Evolutionary conservation across 2,113 vertebrate genomes (phyloP).

Genomic region (Ceratotherium simum): DNA sequence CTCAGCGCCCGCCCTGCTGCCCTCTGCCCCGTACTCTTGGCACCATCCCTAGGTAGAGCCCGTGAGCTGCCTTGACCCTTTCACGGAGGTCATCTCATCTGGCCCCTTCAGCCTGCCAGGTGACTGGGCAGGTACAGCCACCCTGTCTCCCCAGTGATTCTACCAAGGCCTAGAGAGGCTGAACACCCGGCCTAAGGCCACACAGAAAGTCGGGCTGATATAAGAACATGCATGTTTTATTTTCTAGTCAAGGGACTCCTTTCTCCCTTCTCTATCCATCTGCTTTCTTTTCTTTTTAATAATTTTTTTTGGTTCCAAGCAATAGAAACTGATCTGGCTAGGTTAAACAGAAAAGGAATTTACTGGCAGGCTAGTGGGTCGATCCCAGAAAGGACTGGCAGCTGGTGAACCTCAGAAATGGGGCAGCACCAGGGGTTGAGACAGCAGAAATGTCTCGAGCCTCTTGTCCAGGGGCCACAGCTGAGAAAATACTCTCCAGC

Average conservation of each 20-base stretch:
- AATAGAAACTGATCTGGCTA: not conserved
- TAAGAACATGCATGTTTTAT: not conserved
- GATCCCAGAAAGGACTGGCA: not conserved
- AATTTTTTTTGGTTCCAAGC: not conserved
- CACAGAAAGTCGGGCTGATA: not conserved
- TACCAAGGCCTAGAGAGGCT: not conserved
- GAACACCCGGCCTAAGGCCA: not conserved
- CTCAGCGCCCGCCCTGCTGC: fast-evolving
- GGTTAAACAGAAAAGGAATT: not conserved
- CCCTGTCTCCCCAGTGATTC: not conserved
- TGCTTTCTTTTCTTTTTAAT: not conserved
- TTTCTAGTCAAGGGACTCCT: not conserved
- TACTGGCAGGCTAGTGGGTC: not conserved
- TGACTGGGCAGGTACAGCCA: not conserved
- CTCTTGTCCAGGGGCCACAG: not conserved
- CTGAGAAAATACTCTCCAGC: not conserved
- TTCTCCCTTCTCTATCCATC: not conserved
- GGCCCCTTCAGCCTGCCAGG: not conserved
- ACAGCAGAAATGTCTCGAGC: not conserved
- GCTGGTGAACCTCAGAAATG: not conserved
- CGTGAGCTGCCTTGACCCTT: not conserved
- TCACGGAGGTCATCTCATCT: not conserved
- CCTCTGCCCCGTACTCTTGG: fast-evolving
- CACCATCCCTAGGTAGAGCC: not conserved
- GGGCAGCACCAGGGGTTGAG: not conserved